Base-by-base conservation (phyloP, 2,888 invertebrate genomes). In the Philhelius pedissequus region DNA sequence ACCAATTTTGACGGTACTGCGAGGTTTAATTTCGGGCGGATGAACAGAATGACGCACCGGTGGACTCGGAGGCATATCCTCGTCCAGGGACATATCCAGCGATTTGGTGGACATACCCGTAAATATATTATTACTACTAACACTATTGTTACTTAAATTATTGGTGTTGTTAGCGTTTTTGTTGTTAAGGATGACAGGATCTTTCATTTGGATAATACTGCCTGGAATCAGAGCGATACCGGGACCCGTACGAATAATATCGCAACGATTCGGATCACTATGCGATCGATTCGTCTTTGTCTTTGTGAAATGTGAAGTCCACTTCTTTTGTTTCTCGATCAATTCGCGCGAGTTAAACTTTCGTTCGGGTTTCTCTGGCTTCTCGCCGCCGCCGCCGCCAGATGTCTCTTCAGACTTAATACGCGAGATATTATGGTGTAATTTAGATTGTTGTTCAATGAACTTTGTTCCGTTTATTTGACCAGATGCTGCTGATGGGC, bases 271-370 rank as follows among this genome's bases (percentile, higher is more conserved):
- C 9, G 94, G 94, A 91, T 95, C 95, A 88, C 94, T 94, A 87
- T 94, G 93, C 81, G 93, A 93, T 75, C 94, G 92, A 86, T 92
- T 87, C 6, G 94, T 93, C 87, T 95, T 94, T 64, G 95, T 94
- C 92, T 96, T 96, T 79, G 96, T 95, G 90, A 97, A 97, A 92
- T 97, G 97, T 81, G 96, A 96, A 32, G 97, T 97, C 97, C 97
- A 97, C 92, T 97, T 97, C 89, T 95, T 95, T 90, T 97, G 97
- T 89, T 97, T 96, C 91, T 97, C 97, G 87, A 97, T 97, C 71
- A 97, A 92, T 90, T 97, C 97, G 87, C 96, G 95, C 84, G 96
- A 96, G 88, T 94, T 95, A 88, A 96, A 95, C 89, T 96, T 95
- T 73, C 96, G 93, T 90, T 97, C 97, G 3, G 96, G 96, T 91